A percentile compares a stretch with the other conserved stretches of the same genome.
Evolutionary conservation across 2,797 vertebrate species (phyloP).

Genomic region (Cynodonichthys magdalenae): DNA sequence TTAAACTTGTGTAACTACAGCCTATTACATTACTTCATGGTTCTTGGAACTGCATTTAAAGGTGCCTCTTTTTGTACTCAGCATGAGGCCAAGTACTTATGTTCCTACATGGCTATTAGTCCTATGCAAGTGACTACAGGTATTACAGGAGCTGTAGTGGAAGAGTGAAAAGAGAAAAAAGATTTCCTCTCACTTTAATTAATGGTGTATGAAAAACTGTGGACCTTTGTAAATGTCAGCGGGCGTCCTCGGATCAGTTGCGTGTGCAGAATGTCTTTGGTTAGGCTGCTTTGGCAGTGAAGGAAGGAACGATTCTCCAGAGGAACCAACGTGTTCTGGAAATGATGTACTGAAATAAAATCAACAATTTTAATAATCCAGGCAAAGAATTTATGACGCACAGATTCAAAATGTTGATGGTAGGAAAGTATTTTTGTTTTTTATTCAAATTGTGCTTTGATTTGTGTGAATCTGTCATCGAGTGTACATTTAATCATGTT

Average conservation of each 20-base stretch:
- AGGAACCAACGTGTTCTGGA: constrained; percentile 40
- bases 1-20: not conserved
- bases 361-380: not conserved
- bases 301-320: constrained; percentile 35
- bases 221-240: constrained; percentile 74
- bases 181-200: constrained; percentile 68
- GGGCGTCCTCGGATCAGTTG: constrained; percentile 64
- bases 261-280: constrained; percentile 44
- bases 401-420: not conserved
- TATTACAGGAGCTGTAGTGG: constrained; percentile 10
- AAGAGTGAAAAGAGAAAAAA: constrained; percentile 33
- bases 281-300: constrained; percentile 53
- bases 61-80: constrained; percentile 27
- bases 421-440: not conserved
- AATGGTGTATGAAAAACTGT: constrained; percentile 62
- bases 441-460: not conserved
- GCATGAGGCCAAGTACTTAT: constrained; percentile 30
- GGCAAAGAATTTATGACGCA: not conserved
- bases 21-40: not conserved
- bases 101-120: constrained; percentile 50
- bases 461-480: not conserved
- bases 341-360: constrained; percentile 17
- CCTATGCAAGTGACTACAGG: constrained; percentile 36
- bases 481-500: not conserved
- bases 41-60: constrained; percentile 2